phyloP scores from a whole-genome alignment of 1,140 invertebrate genomes.

The Akabosia matsudoensis region DNA sequence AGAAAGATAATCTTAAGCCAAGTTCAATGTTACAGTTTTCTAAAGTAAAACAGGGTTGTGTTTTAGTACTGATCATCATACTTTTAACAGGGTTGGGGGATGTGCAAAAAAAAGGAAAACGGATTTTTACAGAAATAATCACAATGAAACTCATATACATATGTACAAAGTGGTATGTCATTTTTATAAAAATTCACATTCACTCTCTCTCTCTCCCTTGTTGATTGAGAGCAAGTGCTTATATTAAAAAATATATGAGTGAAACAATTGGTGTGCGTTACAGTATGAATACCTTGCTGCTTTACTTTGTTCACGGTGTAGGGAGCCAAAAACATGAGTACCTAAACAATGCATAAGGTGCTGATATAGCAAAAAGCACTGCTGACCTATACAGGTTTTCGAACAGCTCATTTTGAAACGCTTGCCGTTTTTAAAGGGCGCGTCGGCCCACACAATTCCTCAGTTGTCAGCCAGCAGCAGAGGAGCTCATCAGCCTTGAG shows the following conservation, averaged over 20 bases:
- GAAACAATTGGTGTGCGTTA: too few species aligned
- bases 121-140: neutral
- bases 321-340: neutral
- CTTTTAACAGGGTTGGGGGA: neutral
- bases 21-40: slow-evolving; percentile 19
- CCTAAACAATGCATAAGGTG: neutral
- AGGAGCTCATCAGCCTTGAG: slow-evolving; percentile 7
- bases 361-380: neutral
- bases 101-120: neutral
- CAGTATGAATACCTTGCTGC: neutral
- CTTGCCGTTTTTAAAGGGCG: slow-evolving; percentile 17
- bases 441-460: neutral
- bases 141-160: too few species aligned
- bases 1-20: neutral
- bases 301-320: slow-evolving; percentile 18
- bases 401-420: neutral
- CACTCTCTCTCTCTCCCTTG: neutral
- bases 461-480: slow-evolving; percentile 9
- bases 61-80: slow-evolving; percentile 2
- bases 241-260: too few species aligned
- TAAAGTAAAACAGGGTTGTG: neutral
- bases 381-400: slow-evolving; percentile 20
- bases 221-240: neutral
- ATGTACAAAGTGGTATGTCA: too few species aligned
- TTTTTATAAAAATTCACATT: neutral